Evolutionary conservation across 2,797 vertebrate species (phyloP).

Genomic region (Kryptopterus vitreolus): DNA sequence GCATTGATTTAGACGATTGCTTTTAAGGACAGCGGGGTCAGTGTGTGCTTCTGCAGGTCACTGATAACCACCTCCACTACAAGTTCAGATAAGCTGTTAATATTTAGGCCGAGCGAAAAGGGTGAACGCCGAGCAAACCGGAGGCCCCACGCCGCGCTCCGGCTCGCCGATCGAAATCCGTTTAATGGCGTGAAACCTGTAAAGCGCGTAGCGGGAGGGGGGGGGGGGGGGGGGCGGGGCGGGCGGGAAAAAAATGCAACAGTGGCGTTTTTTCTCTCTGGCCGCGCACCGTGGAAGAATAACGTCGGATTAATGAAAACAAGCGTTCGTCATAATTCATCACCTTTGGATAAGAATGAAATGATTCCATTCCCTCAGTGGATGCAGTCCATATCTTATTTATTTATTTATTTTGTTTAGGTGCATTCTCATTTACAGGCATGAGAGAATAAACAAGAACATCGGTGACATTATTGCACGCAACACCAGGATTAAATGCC

Average conservation of each 20-base stretch:
- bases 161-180: constrained; percentile 43
- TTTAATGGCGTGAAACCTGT: constrained; percentile 45
- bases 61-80: constrained; percentile 33
- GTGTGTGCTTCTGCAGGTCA: constrained; percentile 27
- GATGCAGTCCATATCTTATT: not conserved
- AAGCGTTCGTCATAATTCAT: constrained; percentile 9
- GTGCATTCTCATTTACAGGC: constrained; percentile 13
- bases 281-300: constrained; percentile 20
- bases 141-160: constrained; percentile 11
- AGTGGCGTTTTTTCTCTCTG: constrained; percentile 34
- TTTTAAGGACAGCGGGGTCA: constrained; percentile 33
- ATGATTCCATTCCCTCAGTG: constrained; percentile 41
- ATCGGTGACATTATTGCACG: constrained; percentile 13
- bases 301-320: constrained; percentile 29
- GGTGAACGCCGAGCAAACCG: not conserved
- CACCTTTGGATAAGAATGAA: constrained; percentile 20
- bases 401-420: not conserved
- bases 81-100: constrained; percentile 27
- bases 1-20: constrained; percentile 35
- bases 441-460: constrained; percentile 22
- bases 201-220: no score
- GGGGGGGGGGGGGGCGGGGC: no score
- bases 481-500: constrained; percentile 9
- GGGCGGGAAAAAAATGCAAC: constrained; percentile 30
- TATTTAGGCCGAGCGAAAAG: constrained; percentile 13